These are phyloP conservation scores for Miniopterus natalensis DNA, from an alignment of 2,113 vertebrate species.

Conservation along the genomic window DNA sequence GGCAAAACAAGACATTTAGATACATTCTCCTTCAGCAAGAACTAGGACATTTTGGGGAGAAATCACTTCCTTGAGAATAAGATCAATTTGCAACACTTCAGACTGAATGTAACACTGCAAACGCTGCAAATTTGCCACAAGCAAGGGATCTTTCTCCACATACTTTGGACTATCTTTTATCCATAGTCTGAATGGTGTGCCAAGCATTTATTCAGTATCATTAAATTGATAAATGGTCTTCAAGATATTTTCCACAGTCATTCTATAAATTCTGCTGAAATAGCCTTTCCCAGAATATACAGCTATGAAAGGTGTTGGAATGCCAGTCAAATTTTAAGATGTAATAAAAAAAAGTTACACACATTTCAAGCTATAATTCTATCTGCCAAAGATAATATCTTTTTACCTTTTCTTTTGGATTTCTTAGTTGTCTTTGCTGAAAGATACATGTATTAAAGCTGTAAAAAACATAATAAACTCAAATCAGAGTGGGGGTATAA, in stretches of 20 bases:
- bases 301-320: slow-evolving; percentile 64
- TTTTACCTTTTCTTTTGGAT: slow-evolving; percentile 58
- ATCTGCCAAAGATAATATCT: slow-evolving; percentile 39
- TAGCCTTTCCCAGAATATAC: slow-evolving; percentile 55
- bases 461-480: not conserved
- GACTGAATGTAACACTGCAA: not conserved
- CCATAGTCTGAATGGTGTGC: not conserved
- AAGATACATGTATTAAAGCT: not conserved
- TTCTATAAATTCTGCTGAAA: slow-evolving; percentile 51
- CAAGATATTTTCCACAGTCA: slow-evolving; percentile 34
- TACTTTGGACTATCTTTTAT: slow-evolving; percentile 29
- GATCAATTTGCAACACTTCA: not conserved
- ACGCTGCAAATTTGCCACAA: not conserved
- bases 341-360: slow-evolving; percentile 59
- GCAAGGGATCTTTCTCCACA: not conserved
- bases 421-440: slow-evolving; percentile 52
- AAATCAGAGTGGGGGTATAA: not conserved
- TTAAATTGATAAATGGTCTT: slow-evolving; percentile 48
- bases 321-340: slow-evolving; percentile 73
- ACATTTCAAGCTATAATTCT: slow-evolving; percentile 58
- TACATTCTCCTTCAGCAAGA: not conserved
- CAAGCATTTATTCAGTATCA: slow-evolving; percentile 47
- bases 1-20: not conserved
- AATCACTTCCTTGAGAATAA: slow-evolving; percentile 5
- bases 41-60: not conserved